These are phyloP conservation scores for Myrmophylax atrothorax DNA, from an alignment of 2,113 vertebrate genomes.

Conservation along the genomic window DNA sequence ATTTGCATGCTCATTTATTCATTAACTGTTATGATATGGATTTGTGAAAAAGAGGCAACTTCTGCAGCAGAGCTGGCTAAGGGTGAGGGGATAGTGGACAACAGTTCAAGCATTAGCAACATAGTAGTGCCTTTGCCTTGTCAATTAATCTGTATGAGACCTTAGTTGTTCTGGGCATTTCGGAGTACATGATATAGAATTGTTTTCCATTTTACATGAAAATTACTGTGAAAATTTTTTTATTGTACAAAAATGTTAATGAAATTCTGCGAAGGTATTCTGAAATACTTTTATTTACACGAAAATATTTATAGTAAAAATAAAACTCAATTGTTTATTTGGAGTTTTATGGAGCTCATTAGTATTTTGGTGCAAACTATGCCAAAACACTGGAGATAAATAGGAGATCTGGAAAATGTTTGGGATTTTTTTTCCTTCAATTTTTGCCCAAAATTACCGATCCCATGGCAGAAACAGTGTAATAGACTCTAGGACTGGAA, in stretches of 20 bases:
- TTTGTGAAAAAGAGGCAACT: neutral
- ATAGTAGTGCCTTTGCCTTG: neutral
- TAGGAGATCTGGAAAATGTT: neutral
- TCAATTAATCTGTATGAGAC: neutral
- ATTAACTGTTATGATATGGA: neutral
- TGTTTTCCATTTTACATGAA: neutral
- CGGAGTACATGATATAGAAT: neutral
- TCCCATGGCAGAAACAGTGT: neutral
- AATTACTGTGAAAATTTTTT: neutral
- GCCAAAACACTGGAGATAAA: neutral
- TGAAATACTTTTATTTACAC: neutral
- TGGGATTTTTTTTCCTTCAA: rapidly evolving
- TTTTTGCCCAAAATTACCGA: neutral
- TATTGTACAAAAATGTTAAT: neutral
- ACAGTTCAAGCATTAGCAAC: neutral
- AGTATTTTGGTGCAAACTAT: neutral
- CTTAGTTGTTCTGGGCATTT: neutral
- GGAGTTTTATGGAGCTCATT: neutral
- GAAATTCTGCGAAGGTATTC: neutral
- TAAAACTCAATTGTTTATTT: rapidly evolving
- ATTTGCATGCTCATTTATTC: neutral
- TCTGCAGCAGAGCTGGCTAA: neutral
- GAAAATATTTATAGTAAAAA: neutral
- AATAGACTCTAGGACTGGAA: neutral
- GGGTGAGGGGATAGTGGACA: neutral